These are phyloP conservation scores for Pararge aegeria DNA, from an alignment of 1,140 invertebrate species.

Conservation along the genomic window DNA sequence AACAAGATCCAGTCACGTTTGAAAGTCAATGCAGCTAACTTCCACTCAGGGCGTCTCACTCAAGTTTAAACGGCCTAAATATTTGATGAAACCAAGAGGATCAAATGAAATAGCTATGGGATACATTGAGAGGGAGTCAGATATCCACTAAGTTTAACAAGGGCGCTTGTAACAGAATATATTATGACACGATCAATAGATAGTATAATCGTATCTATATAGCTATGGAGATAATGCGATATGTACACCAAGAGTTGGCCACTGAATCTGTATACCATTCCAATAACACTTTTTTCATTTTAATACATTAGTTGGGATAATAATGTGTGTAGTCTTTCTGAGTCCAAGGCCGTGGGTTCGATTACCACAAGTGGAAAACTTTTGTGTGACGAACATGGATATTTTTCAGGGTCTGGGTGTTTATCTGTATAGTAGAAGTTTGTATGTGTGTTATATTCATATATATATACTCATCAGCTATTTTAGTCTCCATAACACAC, in stretches of 20 bases:
- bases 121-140: conserved; percentile 60
- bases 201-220: conserved; percentile 39
- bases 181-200: conserved; percentile 65
- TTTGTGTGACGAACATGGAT: no score
- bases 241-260: conserved; percentile 1
- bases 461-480: no score
- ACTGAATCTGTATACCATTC: no score
- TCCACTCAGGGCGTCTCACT: conserved; percentile 49
- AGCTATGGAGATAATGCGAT: conserved; percentile 21
- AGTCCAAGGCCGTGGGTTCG: no score
- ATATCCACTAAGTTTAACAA: conserved; percentile 66
- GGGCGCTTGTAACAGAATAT: conserved; percentile 69
- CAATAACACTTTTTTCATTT: no score
- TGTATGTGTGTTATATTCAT: no score
- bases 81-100: conserved; percentile 73
- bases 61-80: conserved; percentile 73
- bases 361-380: no score
- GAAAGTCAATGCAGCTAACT: conserved; percentile 57
- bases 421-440: no score
- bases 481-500: no score
- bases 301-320: no score
- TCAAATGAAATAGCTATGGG: conserved; percentile 74
- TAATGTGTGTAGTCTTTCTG: no score
- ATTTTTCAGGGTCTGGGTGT: no score
- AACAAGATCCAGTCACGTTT: conserved; percentile 43